Base-by-base conservation (phyloP, 2,113 vertebrate species). In the Myrmecophaga tridactyla region DNA sequence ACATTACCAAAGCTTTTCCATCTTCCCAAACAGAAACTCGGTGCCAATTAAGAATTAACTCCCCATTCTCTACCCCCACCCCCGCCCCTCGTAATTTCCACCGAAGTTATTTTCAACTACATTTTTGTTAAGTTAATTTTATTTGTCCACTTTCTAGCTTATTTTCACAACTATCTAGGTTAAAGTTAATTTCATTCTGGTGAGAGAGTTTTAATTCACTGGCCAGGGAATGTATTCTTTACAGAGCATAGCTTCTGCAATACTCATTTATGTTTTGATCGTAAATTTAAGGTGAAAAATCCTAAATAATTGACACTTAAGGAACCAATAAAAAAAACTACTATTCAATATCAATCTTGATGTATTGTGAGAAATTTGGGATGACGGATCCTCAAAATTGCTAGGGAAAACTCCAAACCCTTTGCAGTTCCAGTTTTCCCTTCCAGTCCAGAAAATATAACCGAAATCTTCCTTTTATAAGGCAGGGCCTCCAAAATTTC, bases 201-300 rank as follows among this genome's bases (percentile, higher is more conserved):
- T 72, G 46, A 85, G 43, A 51, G 82, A 67, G 6, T 75, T 94
- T 96, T 60, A 89, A 23, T 7, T 81, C 72, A 48, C 76, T 25
- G 15, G 92, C 95, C 96, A 39, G 53, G 81, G 92, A 84, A 65
- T 20, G 76, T 34, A 86, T 85, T 92, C 58, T 86, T 67, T 29
- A 86, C 81, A 46, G 23, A 58, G 43, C 7, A 4, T 1, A 12
- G 31, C 88, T 81, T 13, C 31, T 56, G 15, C 9, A 21, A 72
- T n/a, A 41, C 1, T 18, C 36, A 15, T 78, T 62, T 29, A 27
- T 1, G 3, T 3, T 34, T 29, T 39, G 9, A 53, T 27, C 9
- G 29, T 6, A 14, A 36, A 23, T 72, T 80, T 58, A 15, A 34
- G 56, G 14, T 15, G 43, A 6, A 21, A 89, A 14, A 1, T 20